phyloP scores from a whole-genome alignment of 2,113 vertebrate genomes.

The Phaetusa simplex region DNA sequence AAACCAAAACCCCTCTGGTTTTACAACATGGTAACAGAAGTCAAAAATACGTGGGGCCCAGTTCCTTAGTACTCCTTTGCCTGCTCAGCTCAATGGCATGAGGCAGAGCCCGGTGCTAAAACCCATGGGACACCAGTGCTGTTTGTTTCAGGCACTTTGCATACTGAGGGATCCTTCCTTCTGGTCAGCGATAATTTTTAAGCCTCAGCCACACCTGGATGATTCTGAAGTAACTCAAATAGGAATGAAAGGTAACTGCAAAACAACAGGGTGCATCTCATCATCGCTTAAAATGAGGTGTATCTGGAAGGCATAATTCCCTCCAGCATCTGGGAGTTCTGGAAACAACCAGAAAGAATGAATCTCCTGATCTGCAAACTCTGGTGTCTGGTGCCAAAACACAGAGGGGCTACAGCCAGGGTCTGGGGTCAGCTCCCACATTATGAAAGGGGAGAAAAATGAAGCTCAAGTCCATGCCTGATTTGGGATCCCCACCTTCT shows the following conservation, averaged over 20 bases:
- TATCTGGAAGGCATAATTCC: background rate
- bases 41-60: background rate
- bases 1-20: rapidly evolving
- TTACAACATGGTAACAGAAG: background rate
- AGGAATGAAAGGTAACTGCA: background rate
- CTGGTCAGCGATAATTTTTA: background rate
- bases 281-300: background rate
- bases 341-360: background rate
- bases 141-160: background rate
- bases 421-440: background rate
- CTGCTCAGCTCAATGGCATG: background rate
- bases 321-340: background rate
- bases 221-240: background rate
- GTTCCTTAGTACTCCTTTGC: background rate
- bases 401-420: background rate
- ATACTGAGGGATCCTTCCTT: background rate
- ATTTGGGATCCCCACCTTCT: background rate
- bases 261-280: background rate
- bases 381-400: background rate
- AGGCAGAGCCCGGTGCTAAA: background rate
- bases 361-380: background rate
- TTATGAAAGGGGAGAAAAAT: background rate
- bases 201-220: background rate
- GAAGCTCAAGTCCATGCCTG: background rate
- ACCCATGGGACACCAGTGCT: background rate